These are phyloP conservation scores for Styela plicata DNA, from an alignment of 23 tunicate species.

Conservation along the genomic window DNA sequence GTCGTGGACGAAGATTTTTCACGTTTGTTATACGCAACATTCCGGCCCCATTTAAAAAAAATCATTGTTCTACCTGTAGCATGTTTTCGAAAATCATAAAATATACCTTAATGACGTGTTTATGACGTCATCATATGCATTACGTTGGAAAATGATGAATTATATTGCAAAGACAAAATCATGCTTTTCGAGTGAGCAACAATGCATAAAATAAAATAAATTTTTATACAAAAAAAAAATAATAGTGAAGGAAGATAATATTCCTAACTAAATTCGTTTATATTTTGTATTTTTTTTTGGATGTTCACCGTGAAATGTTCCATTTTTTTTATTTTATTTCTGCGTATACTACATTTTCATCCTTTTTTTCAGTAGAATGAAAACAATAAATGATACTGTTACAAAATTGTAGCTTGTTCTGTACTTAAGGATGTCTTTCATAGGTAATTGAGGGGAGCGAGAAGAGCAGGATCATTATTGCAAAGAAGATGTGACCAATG, in stretches of 20 bases:
- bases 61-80: background rate
- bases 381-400: background rate
- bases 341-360: background rate
- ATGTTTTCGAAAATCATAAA: background rate
- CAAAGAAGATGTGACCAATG: too few species aligned
- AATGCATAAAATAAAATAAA: too few species aligned
- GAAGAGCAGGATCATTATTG: too few species aligned
- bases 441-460: too few species aligned
- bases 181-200: background rate
- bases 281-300: background rate
- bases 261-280: background rate
- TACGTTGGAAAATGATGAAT: background rate
- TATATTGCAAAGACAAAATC: background rate
- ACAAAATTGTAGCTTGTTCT: too few species aligned
- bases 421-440: too few species aligned
- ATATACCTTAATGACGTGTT: background rate
- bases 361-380: background rate
- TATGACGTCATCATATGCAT: background rate
- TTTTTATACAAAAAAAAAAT: too few species aligned
- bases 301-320: background rate
- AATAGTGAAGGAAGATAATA: too few species aligned
- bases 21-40: background rate
- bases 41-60: background rate
- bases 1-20: background rate
- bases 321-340: background rate